Base-by-base conservation (phyloP, 2,113 vertebrate genomes). In the Lepus timidus region DNA sequence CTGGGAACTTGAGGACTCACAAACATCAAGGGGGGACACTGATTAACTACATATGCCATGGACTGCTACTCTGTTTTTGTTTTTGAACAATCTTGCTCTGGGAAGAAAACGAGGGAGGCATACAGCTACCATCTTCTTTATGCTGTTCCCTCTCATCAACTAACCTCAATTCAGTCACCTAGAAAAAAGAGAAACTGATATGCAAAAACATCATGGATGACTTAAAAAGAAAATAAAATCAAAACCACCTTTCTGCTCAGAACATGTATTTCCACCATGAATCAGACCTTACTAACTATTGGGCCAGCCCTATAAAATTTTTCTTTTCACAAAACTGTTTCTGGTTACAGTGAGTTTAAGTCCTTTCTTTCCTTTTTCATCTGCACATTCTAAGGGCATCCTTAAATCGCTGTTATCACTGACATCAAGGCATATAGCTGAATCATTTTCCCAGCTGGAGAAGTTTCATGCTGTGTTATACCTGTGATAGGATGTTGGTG, bases 401-500 rank as follows among this genome's bases (percentile, higher is more conserved):
- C 87, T 55, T 55, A 55, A 84, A 65, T 55, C 3, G 3, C n/a
- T 51, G 0, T 44, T 29, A 62, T 67, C 52, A 36, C 9, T 58
- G 75, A 62, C 20, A 88, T 19, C 4, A 44, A 91, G 67, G 55
- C 1, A 2, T 36, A 33, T 0, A 81, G 64, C 9, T 3, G 1
- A 33, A 73, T 20, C n/a, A 1, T 19, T 25, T 20, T 6, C 25
- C 22, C 20, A 20, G 12, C 31, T 3, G 19, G 27, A 62, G 36
- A 0, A 23, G 17, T 11, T 9, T 8, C n/a, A 7, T 3, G 0
- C 0, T 0, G 9, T 0, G 55, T 87, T 0, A 6, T 99, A 99
- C 99, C 99, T 99, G 99, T 0, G 99, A 99, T 22, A 99, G 99
- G 97, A 99, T 99, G 98, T 99, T 99, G 98, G 99, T 99, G 97